Evolutionary conservation across 1,140 invertebrate genomes (phyloP).

Genomic region (Dysdera silvatica): DNA sequence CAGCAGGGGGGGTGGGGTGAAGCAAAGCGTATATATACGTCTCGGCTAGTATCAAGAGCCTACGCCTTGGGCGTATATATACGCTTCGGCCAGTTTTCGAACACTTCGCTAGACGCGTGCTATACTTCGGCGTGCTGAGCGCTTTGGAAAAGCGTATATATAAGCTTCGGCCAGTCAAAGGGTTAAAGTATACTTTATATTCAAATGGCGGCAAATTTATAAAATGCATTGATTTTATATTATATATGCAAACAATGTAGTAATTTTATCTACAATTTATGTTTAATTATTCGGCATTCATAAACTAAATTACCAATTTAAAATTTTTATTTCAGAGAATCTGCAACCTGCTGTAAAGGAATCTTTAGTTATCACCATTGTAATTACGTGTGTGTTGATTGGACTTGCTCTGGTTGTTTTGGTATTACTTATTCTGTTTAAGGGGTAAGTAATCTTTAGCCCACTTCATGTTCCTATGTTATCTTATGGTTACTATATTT

Average conservation of each 20-base stretch:
- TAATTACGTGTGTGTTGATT: conserved; percentile 2
- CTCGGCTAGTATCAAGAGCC: no score
- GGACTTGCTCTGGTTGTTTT: conserved; percentile 6
- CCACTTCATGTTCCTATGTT: no score
- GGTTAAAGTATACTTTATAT: background rate
- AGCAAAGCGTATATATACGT: no score
- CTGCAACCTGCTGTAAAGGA: conserved; percentile 1
- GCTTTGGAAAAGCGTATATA: no score
- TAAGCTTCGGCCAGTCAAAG: no score
- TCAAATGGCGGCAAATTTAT: background rate
- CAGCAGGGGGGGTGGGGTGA: no score
- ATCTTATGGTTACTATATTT: no score
- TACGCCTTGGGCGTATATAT: no score
- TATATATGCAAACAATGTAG: background rate
- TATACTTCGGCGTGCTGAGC: no score
- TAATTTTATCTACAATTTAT: background rate
- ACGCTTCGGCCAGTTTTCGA: no score
- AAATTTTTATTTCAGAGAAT: background rate
- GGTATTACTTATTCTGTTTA: conserved; percentile 5
- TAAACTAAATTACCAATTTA: background rate
- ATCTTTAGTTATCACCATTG: conserved; percentile 8
- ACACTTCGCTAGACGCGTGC: no score
- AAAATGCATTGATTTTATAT: background rate
- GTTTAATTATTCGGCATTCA: background rate
- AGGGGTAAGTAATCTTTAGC: conserved; percentile 1